phyloP scores from a whole-genome alignment of 2,888 invertebrate species.

The Yponomeuta plumbellus region DNA sequence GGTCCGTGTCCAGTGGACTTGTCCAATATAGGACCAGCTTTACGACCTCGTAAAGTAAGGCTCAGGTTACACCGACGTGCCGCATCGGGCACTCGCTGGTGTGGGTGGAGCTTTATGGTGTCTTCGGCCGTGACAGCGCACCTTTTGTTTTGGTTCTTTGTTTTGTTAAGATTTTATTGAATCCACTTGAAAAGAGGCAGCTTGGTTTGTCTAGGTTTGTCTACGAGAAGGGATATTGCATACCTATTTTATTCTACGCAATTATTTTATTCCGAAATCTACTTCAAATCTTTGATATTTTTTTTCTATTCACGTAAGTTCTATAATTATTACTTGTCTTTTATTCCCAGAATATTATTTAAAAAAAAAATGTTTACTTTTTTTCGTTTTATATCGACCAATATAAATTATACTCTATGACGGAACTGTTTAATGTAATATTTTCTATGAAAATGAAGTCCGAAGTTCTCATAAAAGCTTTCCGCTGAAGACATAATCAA shows the following conservation, averaged over 20 bases:
- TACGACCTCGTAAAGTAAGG: conserved; percentile 49
- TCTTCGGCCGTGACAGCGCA: neutral
- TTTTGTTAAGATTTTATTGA: neutral
- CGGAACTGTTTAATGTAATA: neutral
- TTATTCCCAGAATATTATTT: too few species aligned
- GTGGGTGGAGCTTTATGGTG: neutral
- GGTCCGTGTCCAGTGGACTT: conserved; percentile 26
- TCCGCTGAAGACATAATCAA: neutral
- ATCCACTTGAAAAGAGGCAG: neutral
- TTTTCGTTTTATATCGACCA: too few species aligned
- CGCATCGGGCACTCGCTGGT: neutral
- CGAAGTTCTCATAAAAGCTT: neutral
- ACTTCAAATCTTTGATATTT: too few species aligned
- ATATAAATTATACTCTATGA: too few species aligned
- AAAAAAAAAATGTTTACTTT: too few species aligned
- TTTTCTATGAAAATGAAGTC: neutral
- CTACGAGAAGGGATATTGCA: too few species aligned
- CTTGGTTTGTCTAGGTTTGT: too few species aligned
- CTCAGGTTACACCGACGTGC: conserved; percentile 2
- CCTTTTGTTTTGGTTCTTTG: neutral
- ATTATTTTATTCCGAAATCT: too few species aligned
- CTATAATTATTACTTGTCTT: too few species aligned
- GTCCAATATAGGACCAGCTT: conserved; percentile 54
- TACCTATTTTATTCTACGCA: too few species aligned
- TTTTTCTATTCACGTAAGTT: too few species aligned